Evolutionary conservation across 2,888 invertebrate genomes (phyloP).

Genomic region (Belgica antarctica): DNA sequence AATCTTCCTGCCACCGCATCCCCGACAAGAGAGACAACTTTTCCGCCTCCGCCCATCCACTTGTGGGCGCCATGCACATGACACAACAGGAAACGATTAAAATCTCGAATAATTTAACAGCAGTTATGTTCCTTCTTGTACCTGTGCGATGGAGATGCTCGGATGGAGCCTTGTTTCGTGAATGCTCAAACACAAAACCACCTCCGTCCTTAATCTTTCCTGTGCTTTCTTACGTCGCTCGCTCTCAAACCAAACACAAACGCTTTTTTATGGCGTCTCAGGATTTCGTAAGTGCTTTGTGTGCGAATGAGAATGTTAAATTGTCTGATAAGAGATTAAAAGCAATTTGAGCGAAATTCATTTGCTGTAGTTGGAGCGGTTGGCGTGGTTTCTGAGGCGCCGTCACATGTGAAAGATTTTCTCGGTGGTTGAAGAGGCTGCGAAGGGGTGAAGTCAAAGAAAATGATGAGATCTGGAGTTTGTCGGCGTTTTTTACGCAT

Average conservation of each 20-base stretch:
- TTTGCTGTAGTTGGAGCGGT: neutral
- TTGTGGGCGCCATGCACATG: slow-evolving; percentile 6
- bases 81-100: slow-evolving; percentile 37
- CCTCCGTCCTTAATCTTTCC: slow-evolving; percentile 24
- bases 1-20: neutral
- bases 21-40: too few species aligned
- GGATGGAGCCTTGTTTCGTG: neutral
- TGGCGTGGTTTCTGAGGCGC: too few species aligned
- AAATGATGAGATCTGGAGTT: too few species aligned
- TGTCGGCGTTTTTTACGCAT: too few species aligned
- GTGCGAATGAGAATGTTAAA: slow-evolving; percentile 11
- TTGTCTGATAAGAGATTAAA: slow-evolving; percentile 27
- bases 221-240: slow-evolving; percentile 7
- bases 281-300: neutral
- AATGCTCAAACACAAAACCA: slow-evolving; percentile 2
- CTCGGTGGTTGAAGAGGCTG: neutral
- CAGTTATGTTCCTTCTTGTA: neutral
- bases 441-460: neutral
- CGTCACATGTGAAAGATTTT: neutral
- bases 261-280: neutral
- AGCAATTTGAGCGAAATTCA: neutral
- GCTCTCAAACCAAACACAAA: neutral
- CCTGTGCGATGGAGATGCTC: neutral
- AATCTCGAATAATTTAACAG: slow-evolving; percentile 33
- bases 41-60: neutral